phyloP scores from a whole-genome alignment of 2,113 vertebrate species.

The Sorex araneus region DNA sequence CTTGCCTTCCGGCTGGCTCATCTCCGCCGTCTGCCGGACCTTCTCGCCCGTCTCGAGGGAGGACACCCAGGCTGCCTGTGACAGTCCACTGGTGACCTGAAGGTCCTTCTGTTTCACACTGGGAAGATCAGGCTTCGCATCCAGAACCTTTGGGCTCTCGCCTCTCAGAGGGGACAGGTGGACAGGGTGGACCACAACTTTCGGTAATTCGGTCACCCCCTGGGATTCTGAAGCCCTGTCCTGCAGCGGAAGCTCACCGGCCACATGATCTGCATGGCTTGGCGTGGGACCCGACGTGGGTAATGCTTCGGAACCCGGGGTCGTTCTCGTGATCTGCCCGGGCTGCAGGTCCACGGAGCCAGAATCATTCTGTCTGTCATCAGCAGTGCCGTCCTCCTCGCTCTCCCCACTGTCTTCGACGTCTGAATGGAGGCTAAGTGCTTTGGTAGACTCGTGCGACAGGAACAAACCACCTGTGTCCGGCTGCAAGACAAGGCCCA shows the following conservation, averaged over 20 bases:
- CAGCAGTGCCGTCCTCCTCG: slow-evolving; percentile 94
- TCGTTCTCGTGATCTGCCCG: slow-evolving; percentile 88
- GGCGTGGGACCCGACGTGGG: slow-evolving; percentile 87
- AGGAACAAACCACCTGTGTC: slow-evolving; percentile 93
- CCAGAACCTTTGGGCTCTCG: slow-evolving; percentile 92
- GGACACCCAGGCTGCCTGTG: slow-evolving; percentile 88
- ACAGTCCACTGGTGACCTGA: slow-evolving; percentile 86
- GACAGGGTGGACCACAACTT: slow-evolving; percentile 96
- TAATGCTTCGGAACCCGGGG: slow-evolving; percentile 88
- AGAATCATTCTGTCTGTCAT: slow-evolving; percentile 89
- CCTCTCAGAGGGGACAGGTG: slow-evolving; percentile 93
- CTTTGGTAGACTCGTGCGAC: slow-evolving; percentile 95
- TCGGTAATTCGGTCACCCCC: slow-evolving; percentile 92
- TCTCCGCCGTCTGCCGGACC: slow-evolving; percentile 88
- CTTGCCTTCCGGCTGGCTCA: slow-evolving; percentile 91
- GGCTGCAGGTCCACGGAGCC: slow-evolving; percentile 90
- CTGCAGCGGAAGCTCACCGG: slow-evolving; percentile 87
- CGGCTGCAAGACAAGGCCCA: slow-evolving; percentile 94
- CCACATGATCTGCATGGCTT: slow-evolving; percentile 82
- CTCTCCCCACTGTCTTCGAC: slow-evolving; percentile 96
- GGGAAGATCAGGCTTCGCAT: slow-evolving; percentile 90
- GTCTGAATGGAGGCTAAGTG: slow-evolving; percentile 95
- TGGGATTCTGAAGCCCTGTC: slow-evolving; percentile 91
- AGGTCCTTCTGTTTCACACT: slow-evolving; percentile 91
- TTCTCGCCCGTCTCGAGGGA: slow-evolving; percentile 91